Conservation (phyloP, 1,140 invertebrate genomes). For the Meloidogyne exigua region DNA sequence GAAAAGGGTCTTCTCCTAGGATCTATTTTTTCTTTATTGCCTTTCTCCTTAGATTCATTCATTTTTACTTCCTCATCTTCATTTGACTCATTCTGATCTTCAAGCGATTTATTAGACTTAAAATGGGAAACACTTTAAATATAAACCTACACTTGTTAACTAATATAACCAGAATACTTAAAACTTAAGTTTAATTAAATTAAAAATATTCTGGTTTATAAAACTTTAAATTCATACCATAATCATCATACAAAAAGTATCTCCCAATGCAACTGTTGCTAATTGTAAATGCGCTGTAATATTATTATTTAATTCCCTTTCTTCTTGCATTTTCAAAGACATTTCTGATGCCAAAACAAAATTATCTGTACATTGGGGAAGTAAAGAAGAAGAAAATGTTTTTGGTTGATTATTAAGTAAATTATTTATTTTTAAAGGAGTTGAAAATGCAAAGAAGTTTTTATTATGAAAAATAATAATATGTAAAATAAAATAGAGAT, state of each 20-base stretch:
- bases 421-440: background rate
- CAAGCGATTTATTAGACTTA: slow-evolving; percentile 11
- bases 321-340: background rate
- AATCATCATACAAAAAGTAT: slow-evolving; percentile 27
- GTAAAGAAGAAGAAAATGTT: background rate
- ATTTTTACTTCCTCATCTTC: background rate
- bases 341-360: slow-evolving; percentile 26
- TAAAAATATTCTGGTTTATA: too few relatives aligned
- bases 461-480: background rate
- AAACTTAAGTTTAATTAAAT: too few relatives aligned
- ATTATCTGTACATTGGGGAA: slow-evolving; percentile 35
- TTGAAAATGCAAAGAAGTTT: background rate
- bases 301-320: slow-evolving; percentile 1
- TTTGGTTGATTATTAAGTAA: background rate
- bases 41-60: background rate
- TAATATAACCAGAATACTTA: too few relatives aligned
- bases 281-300: slow-evolving; percentile 13
- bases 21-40: background rate
- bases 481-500: too few relatives aligned
- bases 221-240: background rate
- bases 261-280: slow-evolving; percentile 16
- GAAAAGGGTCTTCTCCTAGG: background rate
- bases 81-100: background rate
- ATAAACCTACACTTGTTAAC: too few relatives aligned
- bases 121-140: too few relatives aligned